These are phyloP conservation scores for Apomyelois bistriatella DNA, from an alignment of 2,888 invertebrate species.

Conservation along the genomic window DNA sequence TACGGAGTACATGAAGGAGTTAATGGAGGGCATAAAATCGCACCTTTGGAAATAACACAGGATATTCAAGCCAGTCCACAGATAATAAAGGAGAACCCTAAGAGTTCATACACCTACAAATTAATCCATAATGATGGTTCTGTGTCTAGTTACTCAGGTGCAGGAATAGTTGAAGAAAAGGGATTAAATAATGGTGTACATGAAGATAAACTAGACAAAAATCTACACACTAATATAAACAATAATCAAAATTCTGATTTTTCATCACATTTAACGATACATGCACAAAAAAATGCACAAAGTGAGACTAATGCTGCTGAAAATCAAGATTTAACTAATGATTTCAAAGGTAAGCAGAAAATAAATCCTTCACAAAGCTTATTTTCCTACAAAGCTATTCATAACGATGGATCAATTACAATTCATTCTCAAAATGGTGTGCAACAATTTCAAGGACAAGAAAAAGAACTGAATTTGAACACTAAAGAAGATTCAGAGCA, in stretches of 20 bases:
- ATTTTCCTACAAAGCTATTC: conserved; percentile 4
- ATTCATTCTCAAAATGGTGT: background rate
- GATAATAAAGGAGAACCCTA: background rate
- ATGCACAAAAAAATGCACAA: background rate
- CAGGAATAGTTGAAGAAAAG: background rate
- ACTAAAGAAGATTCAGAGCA: background rate
- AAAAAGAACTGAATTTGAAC: background rate
- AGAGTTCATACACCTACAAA: conserved; percentile 12
- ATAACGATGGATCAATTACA: background rate
- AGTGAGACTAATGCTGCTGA: too few species aligned
- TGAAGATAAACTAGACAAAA: too few species aligned
- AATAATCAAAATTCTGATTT: too few species aligned
- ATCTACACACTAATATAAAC: too few species aligned
- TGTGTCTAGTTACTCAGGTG: background rate
- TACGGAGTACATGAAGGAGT: background rate
- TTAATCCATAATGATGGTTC: conserved; percentile 14
- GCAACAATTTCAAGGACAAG: background rate
- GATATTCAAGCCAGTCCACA: background rate
- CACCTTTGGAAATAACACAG: background rate
- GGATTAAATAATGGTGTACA: background rate
- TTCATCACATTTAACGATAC: too few species aligned
- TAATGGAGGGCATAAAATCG: background rate
- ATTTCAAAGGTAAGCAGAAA: too few species aligned
- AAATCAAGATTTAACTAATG: too few species aligned
- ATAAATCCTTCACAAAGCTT: background rate